phyloP scores from a whole-genome alignment of 2,888 invertebrate species.

The Leptinotarsa haldemani region DNA sequence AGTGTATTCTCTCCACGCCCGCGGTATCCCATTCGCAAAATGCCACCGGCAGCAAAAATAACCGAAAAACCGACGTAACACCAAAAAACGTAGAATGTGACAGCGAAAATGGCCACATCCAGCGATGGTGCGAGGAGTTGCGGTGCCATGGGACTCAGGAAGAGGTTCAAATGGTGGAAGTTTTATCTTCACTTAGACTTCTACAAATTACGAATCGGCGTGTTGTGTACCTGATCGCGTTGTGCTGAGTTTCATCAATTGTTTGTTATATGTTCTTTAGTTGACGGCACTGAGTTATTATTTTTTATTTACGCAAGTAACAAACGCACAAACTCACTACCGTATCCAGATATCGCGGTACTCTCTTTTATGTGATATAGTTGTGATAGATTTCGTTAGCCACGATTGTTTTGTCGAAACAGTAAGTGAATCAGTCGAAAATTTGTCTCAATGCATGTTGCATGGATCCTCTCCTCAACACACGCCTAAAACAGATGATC shows the following conservation, averaged over 20 bases:
- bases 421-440: not conserved
- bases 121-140: constrained; percentile 54
- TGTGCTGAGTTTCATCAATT: constrained; percentile 33
- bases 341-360: constrained; percentile 37
- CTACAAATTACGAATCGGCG: constrained; percentile 44
- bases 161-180: constrained; percentile 62
- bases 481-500: constrained; percentile 41
- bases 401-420: constrained; percentile 24
- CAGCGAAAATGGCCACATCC: constrained; percentile 47
- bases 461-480: constrained; percentile 14
- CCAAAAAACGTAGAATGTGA: constrained; percentile 14
- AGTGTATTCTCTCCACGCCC: constrained; percentile 61
- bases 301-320: constrained; percentile 28
- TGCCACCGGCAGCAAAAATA: constrained; percentile 38
- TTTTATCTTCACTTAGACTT: constrained; percentile 60
- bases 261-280: constrained; percentile 43
- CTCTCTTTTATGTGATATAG: constrained; percentile 39
- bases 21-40: constrained; percentile 51
- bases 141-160: constrained; percentile 58
- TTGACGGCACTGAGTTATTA: constrained; percentile 27
- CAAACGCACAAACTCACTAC: constrained; percentile 44
- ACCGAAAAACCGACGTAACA: constrained; percentile 34
- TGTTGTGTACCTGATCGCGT: constrained; percentile 57
- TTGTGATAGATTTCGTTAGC: not conserved
- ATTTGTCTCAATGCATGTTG: constrained; percentile 2